Evolutionary conservation across 2,888 invertebrate genomes (phyloP).

Genomic region (Elmis aenea): DNA sequence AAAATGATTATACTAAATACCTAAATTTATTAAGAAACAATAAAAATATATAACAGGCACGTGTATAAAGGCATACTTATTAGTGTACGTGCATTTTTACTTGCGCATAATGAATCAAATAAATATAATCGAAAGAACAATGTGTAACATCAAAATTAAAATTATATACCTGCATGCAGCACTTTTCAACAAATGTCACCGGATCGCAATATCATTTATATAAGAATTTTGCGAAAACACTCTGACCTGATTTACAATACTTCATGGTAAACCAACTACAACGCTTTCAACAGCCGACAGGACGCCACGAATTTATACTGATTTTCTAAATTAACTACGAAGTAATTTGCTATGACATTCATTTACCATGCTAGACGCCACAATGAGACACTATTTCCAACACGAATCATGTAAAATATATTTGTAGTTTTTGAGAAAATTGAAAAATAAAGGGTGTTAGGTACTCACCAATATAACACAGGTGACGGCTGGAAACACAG

Average conservation of each 20-base stretch:
- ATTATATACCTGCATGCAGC: too few species aligned
- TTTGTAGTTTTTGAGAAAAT: constrained; percentile 39
- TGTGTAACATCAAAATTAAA: too few species aligned
- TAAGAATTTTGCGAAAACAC: too few species aligned
- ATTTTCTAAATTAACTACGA: constrained; percentile 40
- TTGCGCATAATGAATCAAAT: too few species aligned
- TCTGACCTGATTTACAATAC: constrained; percentile 35
- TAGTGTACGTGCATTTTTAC: too few species aligned
- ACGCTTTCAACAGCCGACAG: constrained; percentile 31
- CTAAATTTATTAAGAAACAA: too few species aligned
- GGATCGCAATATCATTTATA: too few species aligned
- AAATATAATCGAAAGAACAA: too few species aligned
- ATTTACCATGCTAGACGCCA: constrained; percentile 17
- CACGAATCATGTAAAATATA: constrained; percentile 31
- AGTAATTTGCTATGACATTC: constrained; percentile 39
- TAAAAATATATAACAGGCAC: too few species aligned
- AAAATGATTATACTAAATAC: too few species aligned
- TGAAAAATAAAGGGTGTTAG: constrained; percentile 37
- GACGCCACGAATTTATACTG: constrained; percentile 40
- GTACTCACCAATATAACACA: constrained; percentile 53
- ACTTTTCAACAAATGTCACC: too few species aligned
- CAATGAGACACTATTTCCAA: constrained; percentile 12
- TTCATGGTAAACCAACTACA: constrained; percentile 13
- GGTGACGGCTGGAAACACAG: constrained; percentile 53
- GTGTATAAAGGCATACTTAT: too few species aligned